Evolutionary conservation across 1,140 invertebrate genomes (phyloP), one percentile per base, ranked within the genome.

Genomic region (Habropoda laboriosa): DNA sequence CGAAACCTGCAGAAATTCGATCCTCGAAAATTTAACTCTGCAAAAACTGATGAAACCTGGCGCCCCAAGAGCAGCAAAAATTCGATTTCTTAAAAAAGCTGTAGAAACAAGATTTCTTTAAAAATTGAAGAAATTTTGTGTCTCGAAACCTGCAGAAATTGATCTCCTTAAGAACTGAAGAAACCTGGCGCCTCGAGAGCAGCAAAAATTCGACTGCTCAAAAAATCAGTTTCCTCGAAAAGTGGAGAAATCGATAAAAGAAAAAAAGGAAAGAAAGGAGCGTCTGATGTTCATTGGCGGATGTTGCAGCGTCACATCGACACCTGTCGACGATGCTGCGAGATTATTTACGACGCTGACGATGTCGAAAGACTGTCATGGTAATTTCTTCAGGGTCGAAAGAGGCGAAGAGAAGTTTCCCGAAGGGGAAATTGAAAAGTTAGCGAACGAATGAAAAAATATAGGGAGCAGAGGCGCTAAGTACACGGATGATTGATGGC

Each of bases 321-420:
- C 64, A 67, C 64, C 64, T 67, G 64, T 67, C 45, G 30, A 18
- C 27, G 45, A 67, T 51, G 49, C 45, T 51, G 45, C 45, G 45
- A 67, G 5, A 67, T 49, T 67, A 67, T 67, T 67, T 67, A 67
- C 35, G 35, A 67, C 64, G 45, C 45, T 67, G 64, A 67, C 64
- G 30, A 45, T 35, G 64, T 49, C 64, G 64, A 67, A 67, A 67
- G 16, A n/a, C n/a, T 67, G 64, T 47, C 64, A 32, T 32, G 64
- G 30, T 51, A 42, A 49, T 67, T 45, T 45, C 18, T 35, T 12
- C 35, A 24, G 45, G n/a, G 3, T 21, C 64, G 27, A 49, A 35
- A 32, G 21, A 8, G 24, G 63, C 18, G 21, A 1, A n/a, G n/a
- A n/a, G n/a, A 47, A 49, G 8, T 67, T 67, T 67, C 30, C 47